phyloP scores from a whole-genome alignment of 2,888 invertebrate genomes.

The Dicyrtoma fusca region DNA sequence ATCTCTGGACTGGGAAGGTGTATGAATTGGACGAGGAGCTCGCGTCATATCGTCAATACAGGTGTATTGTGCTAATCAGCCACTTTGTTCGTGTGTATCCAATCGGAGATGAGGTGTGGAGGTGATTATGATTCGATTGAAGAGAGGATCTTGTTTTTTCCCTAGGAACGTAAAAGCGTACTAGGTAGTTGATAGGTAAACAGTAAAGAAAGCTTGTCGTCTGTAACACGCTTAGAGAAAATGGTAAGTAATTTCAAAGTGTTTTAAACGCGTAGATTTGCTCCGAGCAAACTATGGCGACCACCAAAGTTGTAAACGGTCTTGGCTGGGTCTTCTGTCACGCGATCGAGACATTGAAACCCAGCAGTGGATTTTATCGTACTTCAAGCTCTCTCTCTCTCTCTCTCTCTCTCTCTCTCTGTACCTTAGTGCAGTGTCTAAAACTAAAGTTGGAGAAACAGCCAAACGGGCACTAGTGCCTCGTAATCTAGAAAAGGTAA shows the following conservation, averaged over 20 bases:
- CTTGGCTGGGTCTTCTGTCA: slow-evolving; percentile 25
- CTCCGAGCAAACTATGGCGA: slow-evolving; percentile 35
- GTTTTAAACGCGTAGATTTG: slow-evolving; percentile 20
- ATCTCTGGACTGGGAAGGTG: background rate
- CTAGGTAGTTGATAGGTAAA: background rate
- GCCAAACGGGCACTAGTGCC: too few relatives aligned
- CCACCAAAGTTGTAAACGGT: slow-evolving; percentile 34
- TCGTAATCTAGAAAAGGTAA: too few relatives aligned
- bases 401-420: too few relatives aligned
- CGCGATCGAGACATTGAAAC: slow-evolving; percentile 34
- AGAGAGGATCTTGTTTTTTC: background rate
- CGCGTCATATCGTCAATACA: slow-evolving; percentile 19
- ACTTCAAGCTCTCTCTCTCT: too few relatives aligned
- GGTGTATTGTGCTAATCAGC: slow-evolving; percentile 49
- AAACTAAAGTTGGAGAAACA: too few relatives aligned
- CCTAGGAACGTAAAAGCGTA: background rate
- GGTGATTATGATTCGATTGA: slow-evolving; percentile 52
- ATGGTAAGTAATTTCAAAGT: slow-evolving; percentile 9
- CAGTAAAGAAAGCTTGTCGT: background rate
- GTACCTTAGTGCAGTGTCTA: too few relatives aligned
- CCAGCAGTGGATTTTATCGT: slow-evolving; percentile 17
- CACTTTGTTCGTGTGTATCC: slow-evolving; percentile 50
- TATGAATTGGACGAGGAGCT: background rate
- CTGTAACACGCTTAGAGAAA: background rate
- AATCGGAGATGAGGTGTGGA: slow-evolving; percentile 53